Conservation (phyloP, 2,113 vertebrate genomes). For the Vulpes lagopus region DNA sequence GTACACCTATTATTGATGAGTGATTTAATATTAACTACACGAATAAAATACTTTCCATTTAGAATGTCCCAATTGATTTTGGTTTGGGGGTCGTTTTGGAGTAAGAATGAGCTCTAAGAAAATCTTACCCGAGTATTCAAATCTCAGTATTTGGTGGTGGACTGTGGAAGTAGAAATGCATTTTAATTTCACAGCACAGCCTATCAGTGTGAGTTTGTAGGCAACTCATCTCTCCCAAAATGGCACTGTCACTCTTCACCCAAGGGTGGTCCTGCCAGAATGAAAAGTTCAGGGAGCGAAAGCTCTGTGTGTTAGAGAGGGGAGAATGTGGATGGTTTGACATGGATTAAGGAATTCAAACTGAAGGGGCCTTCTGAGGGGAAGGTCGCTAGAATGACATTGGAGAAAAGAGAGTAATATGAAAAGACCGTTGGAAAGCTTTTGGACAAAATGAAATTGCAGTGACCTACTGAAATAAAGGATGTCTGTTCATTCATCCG, state of each 20-base stretch:
- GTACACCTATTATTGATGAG: background rate
- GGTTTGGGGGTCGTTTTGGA: background rate
- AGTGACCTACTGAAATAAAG: background rate
- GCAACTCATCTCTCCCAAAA: background rate
- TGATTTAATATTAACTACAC: background rate
- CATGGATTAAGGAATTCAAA: background rate
- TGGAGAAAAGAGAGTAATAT: background rate
- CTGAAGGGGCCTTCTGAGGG: background rate
- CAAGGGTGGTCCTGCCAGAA: background rate
- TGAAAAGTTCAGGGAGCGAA: conserved; percentile 28
- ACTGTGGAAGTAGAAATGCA: background rate
- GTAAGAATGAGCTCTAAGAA: background rate
- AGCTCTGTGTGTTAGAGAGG: background rate
- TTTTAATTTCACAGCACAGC: background rate
- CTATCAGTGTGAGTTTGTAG: background rate
- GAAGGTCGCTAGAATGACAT: background rate
- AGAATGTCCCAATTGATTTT: background rate
- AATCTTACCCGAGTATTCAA: background rate
- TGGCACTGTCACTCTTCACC: background rate
- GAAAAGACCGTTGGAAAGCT: conserved; percentile 42
- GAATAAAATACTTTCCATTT: background rate
- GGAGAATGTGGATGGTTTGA: background rate
- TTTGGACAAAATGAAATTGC: conserved; percentile 17
- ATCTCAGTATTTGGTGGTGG: background rate
- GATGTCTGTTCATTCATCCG: background rate